These are phyloP conservation scores for Leptinotarsa haldemani DNA, from an alignment of 2,888 invertebrate genomes.

Conservation along the genomic window DNA sequence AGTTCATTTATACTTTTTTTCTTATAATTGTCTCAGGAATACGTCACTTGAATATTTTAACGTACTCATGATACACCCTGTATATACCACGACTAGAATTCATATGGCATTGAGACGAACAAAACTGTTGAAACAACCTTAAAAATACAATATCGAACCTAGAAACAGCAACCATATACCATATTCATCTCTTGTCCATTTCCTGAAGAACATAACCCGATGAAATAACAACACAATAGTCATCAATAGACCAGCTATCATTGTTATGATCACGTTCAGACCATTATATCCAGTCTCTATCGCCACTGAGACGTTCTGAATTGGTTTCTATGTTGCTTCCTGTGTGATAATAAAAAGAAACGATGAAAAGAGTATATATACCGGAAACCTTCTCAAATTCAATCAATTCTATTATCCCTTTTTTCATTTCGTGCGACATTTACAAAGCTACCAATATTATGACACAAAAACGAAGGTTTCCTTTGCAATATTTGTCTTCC, in stretches of 20 bases:
- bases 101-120: too few relatives aligned
- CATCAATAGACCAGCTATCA: background rate
- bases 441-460: background rate
- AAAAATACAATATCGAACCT: background rate
- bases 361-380: background rate
- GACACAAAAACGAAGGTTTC: background rate
- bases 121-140: too few relatives aligned
- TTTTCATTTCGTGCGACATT: background rate
- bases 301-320: background rate
- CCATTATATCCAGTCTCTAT: background rate
- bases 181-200: background rate
- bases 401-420: background rate
- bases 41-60: too few relatives aligned
- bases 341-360: background rate
- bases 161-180: background rate
- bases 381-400: background rate
- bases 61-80: too few relatives aligned
- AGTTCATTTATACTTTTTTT: too few relatives aligned
- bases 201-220: background rate
- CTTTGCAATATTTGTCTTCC: slow-evolving; percentile 4
- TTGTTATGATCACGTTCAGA: background rate
- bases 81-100: too few relatives aligned
- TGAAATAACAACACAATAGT: background rate
- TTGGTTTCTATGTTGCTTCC: background rate
- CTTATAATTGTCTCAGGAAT: too few relatives aligned